A percentile compares a stretch with the other conserved stretches of the same genome.
Conservation (phyloP, 2,888 invertebrate species). For the Diabrotica balteata region DNA sequence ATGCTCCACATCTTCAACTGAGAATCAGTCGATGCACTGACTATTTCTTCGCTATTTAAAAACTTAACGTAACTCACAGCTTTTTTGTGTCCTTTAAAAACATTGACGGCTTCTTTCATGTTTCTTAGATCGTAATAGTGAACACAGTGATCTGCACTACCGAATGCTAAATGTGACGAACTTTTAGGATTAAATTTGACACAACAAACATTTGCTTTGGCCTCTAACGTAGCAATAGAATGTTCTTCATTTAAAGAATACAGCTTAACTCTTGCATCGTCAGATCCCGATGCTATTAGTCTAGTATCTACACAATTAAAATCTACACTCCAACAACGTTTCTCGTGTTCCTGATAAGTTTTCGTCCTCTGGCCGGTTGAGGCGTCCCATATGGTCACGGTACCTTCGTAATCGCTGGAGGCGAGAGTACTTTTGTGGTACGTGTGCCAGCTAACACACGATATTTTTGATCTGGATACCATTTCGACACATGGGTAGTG, state of each 20-base stretch:
- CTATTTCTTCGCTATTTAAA: conserved; percentile 82
- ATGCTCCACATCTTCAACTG: conserved; percentile 92
- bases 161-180: conserved; percentile 89
- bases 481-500: conserved; percentile 93
- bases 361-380: conserved; percentile 76
- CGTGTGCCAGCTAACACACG: conserved; percentile 93
- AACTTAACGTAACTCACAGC: conserved; percentile 96
- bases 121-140: conserved; percentile 94
- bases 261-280: conserved; percentile 91
- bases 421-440: conserved; percentile 88
- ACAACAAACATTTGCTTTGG: conserved; percentile 94
- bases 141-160: conserved; percentile 96
- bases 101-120: conserved; percentile 78
- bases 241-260: conserved; percentile 90
- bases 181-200: conserved; percentile 89
- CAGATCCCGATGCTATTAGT: conserved; percentile 89
- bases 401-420: conserved; percentile 94
- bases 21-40: conserved; percentile 92
- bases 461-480: conserved; percentile 91
- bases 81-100: conserved; percentile 87
- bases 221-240: conserved; percentile 87
- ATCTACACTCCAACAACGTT: conserved; percentile 95
- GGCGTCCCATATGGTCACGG: conserved; percentile 93
- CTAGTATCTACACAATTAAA: conserved; percentile 91
- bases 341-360: conserved; percentile 88